Base-by-base conservation (phyloP, 2,888 invertebrate species). In the Microdon myrmicae region DNA sequence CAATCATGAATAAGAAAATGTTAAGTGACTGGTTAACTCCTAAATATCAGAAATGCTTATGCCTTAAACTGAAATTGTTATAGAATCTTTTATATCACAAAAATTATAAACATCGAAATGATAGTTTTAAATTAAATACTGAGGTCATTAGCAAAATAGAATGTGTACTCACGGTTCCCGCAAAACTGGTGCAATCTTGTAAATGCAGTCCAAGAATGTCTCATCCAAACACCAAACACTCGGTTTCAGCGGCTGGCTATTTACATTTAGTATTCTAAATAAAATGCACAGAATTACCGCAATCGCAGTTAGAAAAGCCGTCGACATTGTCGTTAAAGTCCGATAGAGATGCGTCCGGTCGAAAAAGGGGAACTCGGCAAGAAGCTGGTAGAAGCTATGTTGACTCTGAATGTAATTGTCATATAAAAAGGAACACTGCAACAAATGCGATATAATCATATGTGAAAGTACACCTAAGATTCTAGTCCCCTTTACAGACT, bases 241-340 rank as follows among this genome's bases (percentile, higher is more conserved):
- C 56, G 92, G 91, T 80, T 87, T 89, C 72, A 89, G 85, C 22
- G 92, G 87, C 75, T 90, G 87, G 74, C 90, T 90, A 80, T 90
- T 90, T 66, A 92, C 90, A 80, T 92, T 92, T 70, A 92, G 81
- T 77, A 92, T 88, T 77, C 92, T 85, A 77, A 92, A 92, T 69
- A 92, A 83, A 73, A 92, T 85, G 81, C 91, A 91, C 66, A 92
- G 82, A 72, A 92, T 88, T 61, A 92, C 90, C 68, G 92, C 92
- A 70, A 92, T 82, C 56, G 89, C 87, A 64, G 91, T 90, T 71
- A 92, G 81, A 70, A 91, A 83, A 66, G 90, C 90, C 67, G 92
- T 90, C 72, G 91, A 91, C 92, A 92, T 92, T 29, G 70, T 72
- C 66, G 69, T 68, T 45, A 74, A 28, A 31, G 69, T 68, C 22